A percentile compares a stretch with the other conserved stretches of the same genome.
These are phyloP conservation scores for Drosophila subpulchrella DNA, from an alignment of 1,140 invertebrate genomes.

Conservation along the genomic window DNA sequence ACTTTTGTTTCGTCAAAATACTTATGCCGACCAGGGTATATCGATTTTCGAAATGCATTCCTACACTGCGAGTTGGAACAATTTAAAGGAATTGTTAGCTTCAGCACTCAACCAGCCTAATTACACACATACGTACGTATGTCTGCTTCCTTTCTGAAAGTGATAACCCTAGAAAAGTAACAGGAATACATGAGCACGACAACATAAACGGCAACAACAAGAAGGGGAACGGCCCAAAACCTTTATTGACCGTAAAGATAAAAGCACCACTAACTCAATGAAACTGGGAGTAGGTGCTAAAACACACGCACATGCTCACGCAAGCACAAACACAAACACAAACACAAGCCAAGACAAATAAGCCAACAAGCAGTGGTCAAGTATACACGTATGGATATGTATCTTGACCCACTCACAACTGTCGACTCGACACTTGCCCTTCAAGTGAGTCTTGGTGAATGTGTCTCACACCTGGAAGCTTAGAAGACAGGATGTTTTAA, in stretches of 20 bases:
- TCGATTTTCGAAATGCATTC: no score
- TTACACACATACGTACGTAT: not conserved
- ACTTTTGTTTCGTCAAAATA: no score
- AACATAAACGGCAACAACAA: conserved; percentile 5
- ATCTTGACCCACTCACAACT: conserved; percentile 47
- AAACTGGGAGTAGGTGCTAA: conserved; percentile 69
- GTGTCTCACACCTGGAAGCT: not conserved
- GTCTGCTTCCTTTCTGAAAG: not conserved
- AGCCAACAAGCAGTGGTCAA: conserved; percentile 59
- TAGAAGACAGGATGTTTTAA: not conserved
- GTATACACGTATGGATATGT: conserved; percentile 14
- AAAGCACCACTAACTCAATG: conserved; percentile 54
- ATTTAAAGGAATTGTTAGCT: not conserved
- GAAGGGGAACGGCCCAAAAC: conserved; percentile 30
- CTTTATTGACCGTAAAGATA: conserved; percentile 78
- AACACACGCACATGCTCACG: conserved; percentile 41
- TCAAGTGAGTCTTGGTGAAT: conserved; percentile 28
- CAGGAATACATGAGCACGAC: conserved; percentile 2
- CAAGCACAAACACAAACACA: conserved; percentile 19
- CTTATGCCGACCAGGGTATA: no score
- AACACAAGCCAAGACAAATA: conserved; percentile 9
- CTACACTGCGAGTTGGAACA: not conserved
- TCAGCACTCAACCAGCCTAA: conserved; percentile 2
- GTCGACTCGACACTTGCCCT: conserved; percentile 6
- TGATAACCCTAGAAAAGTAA: conserved; percentile 2